Base-by-base conservation (phyloP, 2,888 invertebrate species). In the Drosophila lutescens region DNA sequence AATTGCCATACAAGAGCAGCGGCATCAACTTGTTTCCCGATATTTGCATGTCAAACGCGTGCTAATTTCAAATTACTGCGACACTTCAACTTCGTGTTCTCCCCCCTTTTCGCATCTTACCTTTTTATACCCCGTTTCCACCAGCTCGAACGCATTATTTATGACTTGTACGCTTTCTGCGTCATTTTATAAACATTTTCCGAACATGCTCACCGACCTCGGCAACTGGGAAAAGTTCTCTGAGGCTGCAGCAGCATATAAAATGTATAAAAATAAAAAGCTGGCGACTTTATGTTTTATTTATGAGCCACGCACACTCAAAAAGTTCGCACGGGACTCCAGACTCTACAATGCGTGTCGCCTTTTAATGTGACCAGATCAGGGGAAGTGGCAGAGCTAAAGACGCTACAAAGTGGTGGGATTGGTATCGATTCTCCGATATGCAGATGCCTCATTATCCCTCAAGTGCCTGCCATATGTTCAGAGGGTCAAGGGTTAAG, bases 101-200 rank as follows among this genome's bases (percentile, higher is more conserved):
- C 4, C 40, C 10, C 10, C 60, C 26, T 13, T 17, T 47, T 49
- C 15, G 8, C 46, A 30, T 30, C 15, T 15, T 15, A 26, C 46
- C 30, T 17, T 30, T 32, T 30, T 15, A 23, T 43, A 15, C 17
- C 20, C 8, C 32, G 30, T 30, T 26, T 41, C 30, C 13, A 43
- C 17, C 23, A 32, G 23, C 74, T 74, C 74, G 74, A 86, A 84
- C 75, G 70, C 85, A 86, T 85, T 85, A 85, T 85, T 88, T 85
- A 88, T 88, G 89, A 86, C 88, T 88, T 88, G 88, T 83, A 80
- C 84, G 81, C 78, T 85, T 77, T 79, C 74, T 79, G 79, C 81
- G 85, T 80, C 81, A 84, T 85, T 85, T 88, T 87, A 80, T 88
- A 84, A 85, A 89, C 89, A 87, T 85, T 89, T 85, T 87, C 75